Percentiles rank a stretch among this genome's conserved stretches.
Conservation (phyloP, 2,888 invertebrate genomes). For the Meloe dianella region DNA sequence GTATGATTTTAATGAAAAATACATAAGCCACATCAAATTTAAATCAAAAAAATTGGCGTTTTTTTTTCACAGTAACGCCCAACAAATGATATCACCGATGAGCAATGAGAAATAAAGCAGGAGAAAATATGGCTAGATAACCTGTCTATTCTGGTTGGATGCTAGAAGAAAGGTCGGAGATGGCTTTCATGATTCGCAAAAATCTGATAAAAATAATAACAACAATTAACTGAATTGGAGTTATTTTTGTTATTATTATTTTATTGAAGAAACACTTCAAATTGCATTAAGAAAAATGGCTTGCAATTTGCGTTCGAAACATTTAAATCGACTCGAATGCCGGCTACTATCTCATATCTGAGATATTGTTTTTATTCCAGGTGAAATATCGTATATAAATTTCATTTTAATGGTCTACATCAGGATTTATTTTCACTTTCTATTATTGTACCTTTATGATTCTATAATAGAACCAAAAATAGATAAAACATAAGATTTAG, state of each 20-base stretch:
- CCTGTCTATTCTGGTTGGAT: too few relatives aligned
- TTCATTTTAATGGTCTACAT: conserved; percentile 2
- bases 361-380: conserved; percentile 7
- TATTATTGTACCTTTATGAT: conserved; percentile 7
- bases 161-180: conserved; percentile 14
- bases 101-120: too few relatives aligned
- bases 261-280: too few relatives aligned
- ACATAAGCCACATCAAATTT: too few relatives aligned
- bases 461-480: background rate
- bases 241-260: too few relatives aligned
- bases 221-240: conserved; percentile 26
- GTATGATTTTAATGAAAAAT: too few relatives aligned
- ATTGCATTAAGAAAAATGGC: background rate
- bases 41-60: too few relatives aligned
- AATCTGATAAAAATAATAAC: conserved; percentile 24
- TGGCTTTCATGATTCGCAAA: conserved; percentile 16
- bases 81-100: too few relatives aligned
- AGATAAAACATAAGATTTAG: background rate
- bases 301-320: background rate
- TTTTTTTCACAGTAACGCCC: too few relatives aligned
- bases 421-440: conserved; percentile 6
- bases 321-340: background rate
- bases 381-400: conserved; percentile 2
- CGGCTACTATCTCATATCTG: background rate
- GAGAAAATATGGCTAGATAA: too few relatives aligned